phyloP scores from a whole-genome alignment of 2,113 vertebrate genomes.

The Mugil cephalus region DNA sequence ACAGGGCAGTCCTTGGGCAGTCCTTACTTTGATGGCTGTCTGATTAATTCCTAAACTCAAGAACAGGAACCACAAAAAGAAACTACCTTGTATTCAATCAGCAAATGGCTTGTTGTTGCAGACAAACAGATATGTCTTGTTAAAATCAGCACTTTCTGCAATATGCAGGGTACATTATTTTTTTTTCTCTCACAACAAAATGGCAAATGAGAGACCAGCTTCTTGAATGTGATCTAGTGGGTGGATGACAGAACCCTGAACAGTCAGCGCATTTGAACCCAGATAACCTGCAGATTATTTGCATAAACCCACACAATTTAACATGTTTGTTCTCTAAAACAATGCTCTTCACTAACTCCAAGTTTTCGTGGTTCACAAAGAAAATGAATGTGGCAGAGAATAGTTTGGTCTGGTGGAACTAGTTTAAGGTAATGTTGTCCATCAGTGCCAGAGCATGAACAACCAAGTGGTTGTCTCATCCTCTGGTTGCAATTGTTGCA shows the following conservation, averaged over 20 bases:
- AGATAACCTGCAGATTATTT: too few relatives aligned
- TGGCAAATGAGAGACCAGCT: too few relatives aligned
- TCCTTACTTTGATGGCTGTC: not conserved
- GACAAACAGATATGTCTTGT: too few relatives aligned
- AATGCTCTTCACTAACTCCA: not conserved
- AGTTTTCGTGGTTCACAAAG: not conserved
- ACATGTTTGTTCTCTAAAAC: too few relatives aligned
- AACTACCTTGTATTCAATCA: slow-evolving; percentile 2
- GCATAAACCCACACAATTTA: too few relatives aligned
- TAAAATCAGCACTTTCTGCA: too few relatives aligned
- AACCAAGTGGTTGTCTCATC: not conserved
- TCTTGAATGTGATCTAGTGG: too few relatives aligned
- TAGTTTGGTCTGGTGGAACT: not conserved
- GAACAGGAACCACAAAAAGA: not conserved
- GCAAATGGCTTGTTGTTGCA: slow-evolving; percentile 3
- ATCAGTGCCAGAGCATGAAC: slow-evolving; percentile 3
- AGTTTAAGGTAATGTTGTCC: not conserved
- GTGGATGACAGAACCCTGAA: not conserved
- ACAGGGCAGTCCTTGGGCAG: not conserved
- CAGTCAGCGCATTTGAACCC: not conserved
- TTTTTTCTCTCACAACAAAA: too few relatives aligned
- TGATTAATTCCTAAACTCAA: slow-evolving; percentile 1
- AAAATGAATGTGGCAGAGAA: not conserved
- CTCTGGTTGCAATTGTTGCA: slow-evolving; percentile 2
- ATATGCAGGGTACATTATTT: too few relatives aligned